phyloP scores from a whole-genome alignment of 2,888 invertebrate genomes.

The Parthenolecanium corni region DNA sequence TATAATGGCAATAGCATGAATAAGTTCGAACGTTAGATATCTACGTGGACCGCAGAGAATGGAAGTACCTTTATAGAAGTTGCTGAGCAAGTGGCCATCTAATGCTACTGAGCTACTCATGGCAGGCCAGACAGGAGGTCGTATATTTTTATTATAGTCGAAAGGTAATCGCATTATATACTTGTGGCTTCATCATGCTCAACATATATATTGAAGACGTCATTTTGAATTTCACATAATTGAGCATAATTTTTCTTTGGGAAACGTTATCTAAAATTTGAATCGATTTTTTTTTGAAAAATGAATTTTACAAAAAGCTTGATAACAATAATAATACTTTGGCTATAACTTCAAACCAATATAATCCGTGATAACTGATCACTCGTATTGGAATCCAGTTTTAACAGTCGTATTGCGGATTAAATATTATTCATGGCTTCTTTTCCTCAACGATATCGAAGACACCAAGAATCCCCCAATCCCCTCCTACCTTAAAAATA shows the following conservation, averaged over 20 bases:
- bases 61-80: conserved; percentile 1
- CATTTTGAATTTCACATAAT: conserved; percentile 20
- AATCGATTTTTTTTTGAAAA: conserved; percentile 18
- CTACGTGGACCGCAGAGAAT: not conserved
- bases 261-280: conserved; percentile 17
- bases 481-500: too few relatives aligned
- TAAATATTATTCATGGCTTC: not conserved
- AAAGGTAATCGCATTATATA: conserved; percentile 22
- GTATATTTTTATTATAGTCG: conserved; percentile 10
- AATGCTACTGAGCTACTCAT: conserved; percentile 23
- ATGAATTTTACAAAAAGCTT: conserved; percentile 11
- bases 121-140: conserved; percentile 21
- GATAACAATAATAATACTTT: conserved; percentile 15
- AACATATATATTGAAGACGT: conserved; percentile 20
- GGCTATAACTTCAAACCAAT: conserved; percentile 14
- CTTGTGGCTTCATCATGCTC: conserved; percentile 19
- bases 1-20: too few relatives aligned
- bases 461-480: not conserved
- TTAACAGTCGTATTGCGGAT: not conserved
- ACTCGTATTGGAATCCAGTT: not conserved
- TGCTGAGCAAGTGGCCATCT: conserved; percentile 22
- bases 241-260: conserved; percentile 4
- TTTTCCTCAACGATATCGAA: not conserved
- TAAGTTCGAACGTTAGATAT: too few relatives aligned
- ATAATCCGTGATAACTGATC: not conserved